Conservation (phyloP, 2,888 invertebrate species). For the Caenorhabditis becei region DNA sequence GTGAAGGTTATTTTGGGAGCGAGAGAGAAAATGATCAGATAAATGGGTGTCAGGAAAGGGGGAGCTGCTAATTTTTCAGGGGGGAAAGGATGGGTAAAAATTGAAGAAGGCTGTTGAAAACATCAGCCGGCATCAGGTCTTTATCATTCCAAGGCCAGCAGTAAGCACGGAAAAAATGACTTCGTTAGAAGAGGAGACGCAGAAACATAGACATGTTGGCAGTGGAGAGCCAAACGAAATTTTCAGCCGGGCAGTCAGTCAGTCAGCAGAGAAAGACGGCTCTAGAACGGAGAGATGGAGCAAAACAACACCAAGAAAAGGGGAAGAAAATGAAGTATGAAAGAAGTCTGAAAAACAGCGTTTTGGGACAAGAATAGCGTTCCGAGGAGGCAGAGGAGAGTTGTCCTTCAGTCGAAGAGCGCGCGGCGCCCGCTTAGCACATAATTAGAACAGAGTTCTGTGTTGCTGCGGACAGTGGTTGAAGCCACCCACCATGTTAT, state of each 20-base stretch:
- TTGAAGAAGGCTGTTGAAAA: background rate
- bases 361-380: background rate
- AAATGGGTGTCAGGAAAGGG: background rate
- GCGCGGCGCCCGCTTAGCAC: background rate
- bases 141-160: slow-evolving; percentile 11
- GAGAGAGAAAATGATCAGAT: background rate
- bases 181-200: slow-evolving; percentile 19
- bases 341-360: slow-evolving; percentile 36
- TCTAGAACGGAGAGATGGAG: slow-evolving; percentile 26
- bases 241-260: slow-evolving; percentile 28
- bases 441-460: slow-evolving; percentile 8
- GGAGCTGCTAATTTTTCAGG: background rate
- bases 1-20: slow-evolving; percentile 1
- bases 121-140: background rate
- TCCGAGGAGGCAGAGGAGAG: background rate
- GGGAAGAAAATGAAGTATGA: slow-evolving; percentile 27
- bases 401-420: slow-evolving; percentile 1
- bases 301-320: slow-evolving; percentile 29
- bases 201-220: slow-evolving; percentile 32
- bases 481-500: slow-evolving; percentile 17
- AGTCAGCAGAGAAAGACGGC: slow-evolving; percentile 34
- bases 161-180: slow-evolving; percentile 3
- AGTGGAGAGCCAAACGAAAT: slow-evolving; percentile 35
- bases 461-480: background rate
- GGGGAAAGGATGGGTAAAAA: background rate